A percentile compares a stretch with the other conserved stretches of the same genome.
Evolutionary conservation across 2,888 invertebrate species (phyloP).

Genomic region (Leuctra nigra): DNA sequence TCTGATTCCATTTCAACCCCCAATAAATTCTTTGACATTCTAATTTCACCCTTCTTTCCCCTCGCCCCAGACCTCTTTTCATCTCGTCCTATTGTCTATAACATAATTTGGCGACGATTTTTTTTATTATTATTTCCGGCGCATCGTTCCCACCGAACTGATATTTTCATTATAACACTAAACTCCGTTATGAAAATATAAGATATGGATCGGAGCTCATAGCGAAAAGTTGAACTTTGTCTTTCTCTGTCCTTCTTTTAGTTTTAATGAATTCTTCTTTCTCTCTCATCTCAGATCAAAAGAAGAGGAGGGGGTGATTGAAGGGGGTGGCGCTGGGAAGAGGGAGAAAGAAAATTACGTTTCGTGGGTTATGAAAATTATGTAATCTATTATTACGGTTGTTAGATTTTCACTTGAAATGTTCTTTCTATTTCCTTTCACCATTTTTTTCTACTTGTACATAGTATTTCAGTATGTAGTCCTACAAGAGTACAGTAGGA

Average conservation of each 20-base stretch:
- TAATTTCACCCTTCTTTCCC: not conserved
- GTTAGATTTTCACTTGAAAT: no score
- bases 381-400: no score
- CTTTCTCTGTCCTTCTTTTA: not conserved
- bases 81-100: constrained; percentile 8
- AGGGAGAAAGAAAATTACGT: no score
- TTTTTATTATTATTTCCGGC: constrained; percentile 7
- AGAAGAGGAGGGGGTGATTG: not conserved
- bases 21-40: constrained; percentile 4
- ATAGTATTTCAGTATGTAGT: no score
- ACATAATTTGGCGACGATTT: constrained; percentile 16
- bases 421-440: no score
- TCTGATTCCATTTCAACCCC: not conserved
- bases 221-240: not conserved
- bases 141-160: constrained; percentile 1
- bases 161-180: not conserved
- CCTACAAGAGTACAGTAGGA: no score
- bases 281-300: constrained; percentile 2
- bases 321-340: not conserved
- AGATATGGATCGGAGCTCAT: not conserved
- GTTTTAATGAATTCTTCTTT: constrained; percentile 15
- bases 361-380: no score
- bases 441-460: no score
- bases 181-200: constrained; percentile 15
- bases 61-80: not conserved